Evolutionary conservation across 2,113 vertebrate genomes (phyloP).

Genomic region (Malurus alboscapulatus): DNA sequence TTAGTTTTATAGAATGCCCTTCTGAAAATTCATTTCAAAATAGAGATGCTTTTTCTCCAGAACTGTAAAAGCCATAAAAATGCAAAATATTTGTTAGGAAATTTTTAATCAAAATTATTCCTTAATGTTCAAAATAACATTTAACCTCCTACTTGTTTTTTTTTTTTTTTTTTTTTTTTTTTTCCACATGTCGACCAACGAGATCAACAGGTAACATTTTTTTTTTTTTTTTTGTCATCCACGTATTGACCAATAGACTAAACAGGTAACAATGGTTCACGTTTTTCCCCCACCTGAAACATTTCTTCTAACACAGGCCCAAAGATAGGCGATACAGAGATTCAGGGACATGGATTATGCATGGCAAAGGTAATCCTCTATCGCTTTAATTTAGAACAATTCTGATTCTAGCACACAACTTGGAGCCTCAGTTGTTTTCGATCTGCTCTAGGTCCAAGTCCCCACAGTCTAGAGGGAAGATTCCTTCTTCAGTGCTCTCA

Average conservation of each 20-base stretch:
- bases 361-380: conserved; percentile 68
- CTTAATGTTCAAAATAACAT: conserved; percentile 61
- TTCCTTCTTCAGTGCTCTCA: conserved; percentile 68
- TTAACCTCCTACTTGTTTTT: conserved; percentile 21
- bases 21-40: conserved; percentile 74
- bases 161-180: neutral
- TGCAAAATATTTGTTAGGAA: conserved; percentile 73
- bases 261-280: conserved; percentile 57
- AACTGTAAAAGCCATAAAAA: conserved; percentile 75
- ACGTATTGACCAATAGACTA: conserved; percentile 42
- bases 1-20: conserved; percentile 65
- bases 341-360: conserved; percentile 68
- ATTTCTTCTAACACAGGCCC: conserved; percentile 56
- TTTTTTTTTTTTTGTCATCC: neutral
- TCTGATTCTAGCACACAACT: conserved; percentile 45
- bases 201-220: too few species aligned
- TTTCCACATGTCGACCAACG: too few species aligned
- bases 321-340: conserved; percentile 58
- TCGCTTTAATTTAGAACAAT: conserved; percentile 53
- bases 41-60: conserved; percentile 70
- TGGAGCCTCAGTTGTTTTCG: conserved; percentile 72
- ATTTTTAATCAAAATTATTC: conserved; percentile 63
- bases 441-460: conserved; percentile 82
- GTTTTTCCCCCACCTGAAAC: conserved; percentile 37
- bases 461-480: conserved; percentile 65